phyloP scores from a whole-genome alignment of 2,797 vertebrate species.

The Halcyon smyrnensis region DNA sequence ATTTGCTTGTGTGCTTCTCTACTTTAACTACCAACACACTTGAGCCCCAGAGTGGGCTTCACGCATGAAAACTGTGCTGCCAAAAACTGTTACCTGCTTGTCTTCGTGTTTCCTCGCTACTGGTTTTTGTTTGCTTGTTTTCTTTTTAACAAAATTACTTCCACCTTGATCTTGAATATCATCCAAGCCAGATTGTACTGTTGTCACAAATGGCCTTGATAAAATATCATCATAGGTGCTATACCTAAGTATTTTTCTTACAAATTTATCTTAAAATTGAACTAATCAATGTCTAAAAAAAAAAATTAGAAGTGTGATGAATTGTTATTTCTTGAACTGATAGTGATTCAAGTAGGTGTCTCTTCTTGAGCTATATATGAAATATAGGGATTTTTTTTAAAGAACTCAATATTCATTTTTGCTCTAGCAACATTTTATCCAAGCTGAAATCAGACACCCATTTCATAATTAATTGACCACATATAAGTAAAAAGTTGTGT shows the following conservation, averaged over 20 bases:
- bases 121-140: not conserved
- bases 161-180: not conserved
- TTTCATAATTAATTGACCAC: not conserved
- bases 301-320: not conserved
- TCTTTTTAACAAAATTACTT: not conserved
- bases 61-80: not conserved
- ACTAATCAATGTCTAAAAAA: not conserved
- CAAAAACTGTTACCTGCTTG: not conserved
- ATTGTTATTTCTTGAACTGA: not conserved
- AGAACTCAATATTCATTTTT: not conserved
- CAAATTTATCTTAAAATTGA: not conserved
- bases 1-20: conserved; percentile 59
- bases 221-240: not conserved
- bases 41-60: conserved; percentile 3
- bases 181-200: not conserved
- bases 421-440: not conserved
- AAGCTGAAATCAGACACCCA: not conserved
- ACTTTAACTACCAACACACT: not conserved
- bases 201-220: not conserved
- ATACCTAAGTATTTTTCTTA: not conserved
- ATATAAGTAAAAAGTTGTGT: not conserved
- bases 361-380: not conserved
- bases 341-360: not conserved
- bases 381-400: not conserved
- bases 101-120: not conserved